phyloP scores from a whole-genome alignment of 2,113 vertebrate species.

The Pica pica region DNA sequence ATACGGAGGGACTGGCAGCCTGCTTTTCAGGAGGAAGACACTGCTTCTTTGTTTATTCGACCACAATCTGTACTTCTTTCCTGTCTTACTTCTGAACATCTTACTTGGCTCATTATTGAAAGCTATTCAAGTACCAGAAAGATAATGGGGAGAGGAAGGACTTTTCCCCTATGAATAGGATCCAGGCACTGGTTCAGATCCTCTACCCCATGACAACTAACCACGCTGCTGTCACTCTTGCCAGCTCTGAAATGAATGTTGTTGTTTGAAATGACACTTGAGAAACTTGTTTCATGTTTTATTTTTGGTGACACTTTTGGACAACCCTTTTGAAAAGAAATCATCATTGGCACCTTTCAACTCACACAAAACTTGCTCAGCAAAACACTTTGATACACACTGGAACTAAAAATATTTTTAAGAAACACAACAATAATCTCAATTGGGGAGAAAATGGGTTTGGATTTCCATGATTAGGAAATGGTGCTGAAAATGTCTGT shows the following conservation, averaged over 20 bases:
- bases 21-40: background rate
- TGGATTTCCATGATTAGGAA: constrained; percentile 6
- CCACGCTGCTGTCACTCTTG: background rate
- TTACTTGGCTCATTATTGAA: background rate
- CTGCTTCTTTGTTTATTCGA: background rate
- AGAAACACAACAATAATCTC: background rate
- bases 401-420: constrained; percentile 15
- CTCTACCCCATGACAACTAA: background rate
- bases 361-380: constrained; percentile 6
- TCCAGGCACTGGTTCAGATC: constrained; percentile 45
- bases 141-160: constrained; percentile 33
- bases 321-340: constrained; percentile 25
- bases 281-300: constrained; percentile 19
- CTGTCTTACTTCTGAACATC: background rate
- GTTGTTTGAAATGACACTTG: constrained; percentile 28
- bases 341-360: constrained; percentile 29
- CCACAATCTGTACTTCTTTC: background rate
- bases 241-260: constrained; percentile 20
- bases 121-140: background rate
- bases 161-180: constrained; percentile 20
- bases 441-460: background rate
- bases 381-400: background rate
- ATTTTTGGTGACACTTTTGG: constrained; percentile 52
- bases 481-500: background rate
- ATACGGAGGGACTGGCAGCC: background rate